Evolutionary conservation across 2,113 vertebrate species (phyloP), one percentile per base, ranked within the genome.

Genomic region (Thinocorus orbignyianus): DNA sequence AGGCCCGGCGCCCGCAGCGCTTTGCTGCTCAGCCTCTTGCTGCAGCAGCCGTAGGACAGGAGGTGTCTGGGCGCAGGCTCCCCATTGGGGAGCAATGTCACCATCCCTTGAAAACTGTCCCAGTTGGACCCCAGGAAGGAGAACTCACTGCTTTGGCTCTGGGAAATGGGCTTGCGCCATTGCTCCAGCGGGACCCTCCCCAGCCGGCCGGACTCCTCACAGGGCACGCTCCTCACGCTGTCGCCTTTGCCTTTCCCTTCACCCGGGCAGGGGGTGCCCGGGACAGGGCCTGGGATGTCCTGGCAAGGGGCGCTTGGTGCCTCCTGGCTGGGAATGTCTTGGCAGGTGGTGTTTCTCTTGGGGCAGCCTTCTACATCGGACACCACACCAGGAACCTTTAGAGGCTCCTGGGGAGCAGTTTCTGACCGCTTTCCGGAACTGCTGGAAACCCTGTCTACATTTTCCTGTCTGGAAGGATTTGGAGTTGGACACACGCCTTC

Each of bases 81-180:
- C 35, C 98, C 98, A 49, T 26, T 97, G 52, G 98, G 99, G 35
- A 99, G 97, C 0, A 99, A 99, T 78, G 98, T 98, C 65, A 99
- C 98, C 97, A 99, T 98, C 65, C 99, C 99, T 93, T 99, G 99
- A 58, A 99, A 98, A 71, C 99, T 99, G 92, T 99, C 99, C 99
- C 99, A 99, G 93, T 98, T 99, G 57, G 98, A 98, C 28, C 98
- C 98, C 48, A 99, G 96, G 87, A 99, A 97, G 41, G 98, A 98
- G 88, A 99, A 98, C 68, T 99, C 99, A 1, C 98, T 98, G 83
- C 98, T 98, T 92, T 98, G 99, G 97, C 98, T 99, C 97, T 99
- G 99, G 81, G 98, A 98, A 88, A 98, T 97, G 33, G 98, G 96
- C 22, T 98, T 99, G 33, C 95, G 98, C 97, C 97, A 62, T 15